Base-by-base conservation (phyloP, 2,888 invertebrate species). In the Stenoptilia bipunctidactyla region DNA sequence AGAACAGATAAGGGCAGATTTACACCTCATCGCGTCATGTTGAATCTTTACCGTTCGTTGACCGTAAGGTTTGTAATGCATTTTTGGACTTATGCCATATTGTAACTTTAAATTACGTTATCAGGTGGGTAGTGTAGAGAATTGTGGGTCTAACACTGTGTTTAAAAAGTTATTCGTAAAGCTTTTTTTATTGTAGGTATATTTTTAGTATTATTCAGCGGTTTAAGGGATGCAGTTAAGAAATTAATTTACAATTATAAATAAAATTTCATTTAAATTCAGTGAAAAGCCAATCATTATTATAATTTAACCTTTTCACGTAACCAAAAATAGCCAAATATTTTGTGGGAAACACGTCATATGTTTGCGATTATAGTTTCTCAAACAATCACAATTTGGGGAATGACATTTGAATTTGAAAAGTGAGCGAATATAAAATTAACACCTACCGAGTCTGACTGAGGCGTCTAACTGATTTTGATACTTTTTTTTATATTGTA, bases 1-100 rank as follows among this genome's bases (percentile, higher is more conserved):
- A 58, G 59, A 58, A 68, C 67, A 71, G 79, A 76, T 75, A 77
- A 77, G 67, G 61, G 59, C 55, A 74, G 74, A 77, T 77, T 79
- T 80, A 79, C 76, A 75, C 70, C 66, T 62, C 56, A 53, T 50
- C 58, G 58, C 58, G 68, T 61, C 65, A 66, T 62, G 66, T 58
- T 58, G 52, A 58, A 50, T 56, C 51, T 60, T 58, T 66, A 68
- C 72, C 66, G 75, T 73, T 70, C 61, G 52, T 56, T 65, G 64
- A 61, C 68, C 64, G 59, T 49, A 14, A 46, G 52, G 52, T 52
- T 52, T 49, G 5, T 25, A 30, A 10, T 30, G 30, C 30, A 12
- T 30, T 30, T 30, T 30, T 30, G 30, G 30, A 30, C 20, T 3
- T 20, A 20, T 20, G 20, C 20, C 20, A 20, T 20, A 20, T 20